Conservation (phyloP, 2,113 vertebrate genomes). For the Ceuthmochares aereus region DNA sequence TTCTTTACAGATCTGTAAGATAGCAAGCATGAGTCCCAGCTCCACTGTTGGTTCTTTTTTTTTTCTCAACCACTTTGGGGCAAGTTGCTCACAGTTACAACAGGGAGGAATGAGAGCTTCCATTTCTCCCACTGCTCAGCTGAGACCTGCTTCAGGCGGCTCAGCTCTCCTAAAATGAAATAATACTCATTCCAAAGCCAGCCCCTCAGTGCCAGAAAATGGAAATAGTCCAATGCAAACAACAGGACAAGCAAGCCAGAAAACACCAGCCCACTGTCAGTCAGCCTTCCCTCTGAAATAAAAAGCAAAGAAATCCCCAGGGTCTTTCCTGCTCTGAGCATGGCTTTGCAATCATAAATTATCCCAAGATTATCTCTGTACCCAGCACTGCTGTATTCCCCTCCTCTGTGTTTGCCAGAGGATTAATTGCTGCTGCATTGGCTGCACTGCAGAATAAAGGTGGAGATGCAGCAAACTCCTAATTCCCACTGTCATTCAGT, state of each 20-base stretch:
- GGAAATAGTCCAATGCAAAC: neutral
- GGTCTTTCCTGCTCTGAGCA: neutral
- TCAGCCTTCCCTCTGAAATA: neutral
- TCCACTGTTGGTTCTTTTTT: neutral
- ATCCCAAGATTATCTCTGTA: constrained; percentile 49
- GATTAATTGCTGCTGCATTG: constrained; percentile 46
- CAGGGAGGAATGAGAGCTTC: neutral
- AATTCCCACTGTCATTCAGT: neutral
- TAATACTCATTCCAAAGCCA: constrained; percentile 2
- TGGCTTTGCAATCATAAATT: constrained; percentile 50
- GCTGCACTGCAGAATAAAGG: constrained; percentile 4
- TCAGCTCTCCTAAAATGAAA: neutral
- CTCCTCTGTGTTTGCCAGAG: neutral
- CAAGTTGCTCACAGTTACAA: neutral
- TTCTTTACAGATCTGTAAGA: neutral
- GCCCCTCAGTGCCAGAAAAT: neutral
- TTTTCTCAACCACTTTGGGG: neutral
- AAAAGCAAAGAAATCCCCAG: constrained; percentile 19
- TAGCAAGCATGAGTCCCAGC: neutral
- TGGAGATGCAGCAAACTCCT: neutral
- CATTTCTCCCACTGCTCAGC: neutral
- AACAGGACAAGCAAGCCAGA: neutral
- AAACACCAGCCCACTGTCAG: neutral
- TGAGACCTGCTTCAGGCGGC: neutral
- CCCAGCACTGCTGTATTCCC: neutral